Evolutionary conservation across 2,888 invertebrate genomes (phyloP), one percentile per base, ranked within the genome.

Genomic region (Oasisia sp.): DNA sequence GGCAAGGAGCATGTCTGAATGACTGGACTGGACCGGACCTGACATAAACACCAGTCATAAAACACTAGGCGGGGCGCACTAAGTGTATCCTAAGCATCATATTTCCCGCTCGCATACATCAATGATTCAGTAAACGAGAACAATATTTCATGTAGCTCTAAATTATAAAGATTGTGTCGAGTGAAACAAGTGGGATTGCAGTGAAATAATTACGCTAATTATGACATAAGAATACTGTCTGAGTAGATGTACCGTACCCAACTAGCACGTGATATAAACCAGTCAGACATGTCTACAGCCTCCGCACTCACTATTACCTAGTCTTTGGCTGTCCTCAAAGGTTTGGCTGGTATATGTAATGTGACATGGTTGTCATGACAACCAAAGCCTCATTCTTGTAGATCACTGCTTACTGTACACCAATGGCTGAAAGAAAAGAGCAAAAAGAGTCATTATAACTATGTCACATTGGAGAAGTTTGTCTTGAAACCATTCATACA

Each of bases 351-450:
- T 50, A 50, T 9, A 50, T 50, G 50, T 74, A 19, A 74, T 74
- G 2, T 74, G 74, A 74, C 74, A 74, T n/a, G 19, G 74, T 74
- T 74, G 74, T 74, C 74, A 74, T 74, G 19, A 19, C 74, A 19
- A 74, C 74, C 19, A 7, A 74, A 74, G 74, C 74, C 74, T 74
- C n/a, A 74, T 27, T 74, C 74, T 74, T 0, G 56, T 19, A 56
- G 27, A 27, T 1, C 27, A 74, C 74, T 7, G n/a, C n/a, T 27
- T 74, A 74, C 74, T 74, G 74, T 74, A 74, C 74, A n/a, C 74
- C 74, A 74, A 74, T 74, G 74, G 74, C 74, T 74, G 74, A 74
- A 74, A 74, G 27, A 19, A 74, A 74, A 74, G n/a, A n/a, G 74
- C 74, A 27, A 74, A 74, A n/a, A 5, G 27, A n/a, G 74, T 74